Percentiles rank a stretch among this genome's conserved stretches.
These are phyloP conservation scores for Drosophila koepferae DNA, from an alignment of 2,888 invertebrate genomes.

Conservation along the genomic window DNA sequence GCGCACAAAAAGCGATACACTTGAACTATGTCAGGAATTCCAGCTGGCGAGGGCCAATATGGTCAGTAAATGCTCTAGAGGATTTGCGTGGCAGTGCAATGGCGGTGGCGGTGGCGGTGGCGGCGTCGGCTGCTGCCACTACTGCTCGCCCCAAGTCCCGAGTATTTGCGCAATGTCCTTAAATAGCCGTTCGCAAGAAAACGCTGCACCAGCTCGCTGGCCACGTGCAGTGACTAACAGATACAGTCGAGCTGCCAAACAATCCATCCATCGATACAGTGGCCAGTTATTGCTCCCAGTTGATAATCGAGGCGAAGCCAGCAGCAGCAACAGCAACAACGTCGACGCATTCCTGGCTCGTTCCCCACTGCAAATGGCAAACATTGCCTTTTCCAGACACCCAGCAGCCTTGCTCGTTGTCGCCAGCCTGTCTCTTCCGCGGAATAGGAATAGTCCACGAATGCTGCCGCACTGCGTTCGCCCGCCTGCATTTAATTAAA, in stretches of 20 bases:
- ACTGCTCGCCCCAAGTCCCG: conserved; percentile 38
- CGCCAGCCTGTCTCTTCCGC: conserved; percentile 82
- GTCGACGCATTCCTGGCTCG: conserved; percentile 74
- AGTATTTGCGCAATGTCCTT: conserved; percentile 77
- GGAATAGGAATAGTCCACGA: conserved; percentile 69
- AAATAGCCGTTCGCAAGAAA: conserved; percentile 79
- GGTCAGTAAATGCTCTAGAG: conserved; percentile 80
- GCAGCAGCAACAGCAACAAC: conserved; percentile 34
- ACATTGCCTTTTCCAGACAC: conserved; percentile 72
- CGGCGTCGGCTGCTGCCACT: background rate
- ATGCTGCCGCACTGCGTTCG: conserved; percentile 1
- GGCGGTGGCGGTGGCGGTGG: conserved; percentile 25
- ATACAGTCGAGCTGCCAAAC: conserved; percentile 60
- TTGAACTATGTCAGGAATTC: conserved; percentile 79
- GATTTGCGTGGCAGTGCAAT: conserved; percentile 74
- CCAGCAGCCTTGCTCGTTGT: conserved; percentile 57
- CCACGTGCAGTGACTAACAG: conserved; percentile 83
- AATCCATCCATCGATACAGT: conserved; percentile 72
- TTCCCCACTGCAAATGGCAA: conserved; percentile 77
- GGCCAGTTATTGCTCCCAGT: conserved; percentile 77
- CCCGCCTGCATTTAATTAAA: conserved; percentile 79
- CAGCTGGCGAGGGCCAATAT: conserved; percentile 67
- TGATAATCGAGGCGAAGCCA: conserved; percentile 64
- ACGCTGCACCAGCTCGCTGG: conserved; percentile 54
- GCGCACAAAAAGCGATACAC: conserved; percentile 75